Evolutionary conservation across 2,888 invertebrate species (phyloP).

Genomic region (Anthophora plumipes): DNA sequence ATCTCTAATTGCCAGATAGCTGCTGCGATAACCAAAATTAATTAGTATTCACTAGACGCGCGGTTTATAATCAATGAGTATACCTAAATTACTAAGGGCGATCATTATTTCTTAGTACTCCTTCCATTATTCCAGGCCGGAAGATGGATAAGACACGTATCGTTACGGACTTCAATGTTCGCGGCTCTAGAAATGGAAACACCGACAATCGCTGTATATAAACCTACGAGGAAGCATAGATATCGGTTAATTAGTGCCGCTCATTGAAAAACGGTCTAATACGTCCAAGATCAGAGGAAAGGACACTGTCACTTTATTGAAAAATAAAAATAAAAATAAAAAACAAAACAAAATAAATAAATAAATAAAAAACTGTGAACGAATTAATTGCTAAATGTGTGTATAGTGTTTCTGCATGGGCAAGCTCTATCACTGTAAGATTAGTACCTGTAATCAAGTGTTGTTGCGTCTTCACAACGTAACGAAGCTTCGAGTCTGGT

Average conservation of each 20-base stretch:
- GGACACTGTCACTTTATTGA: background rate
- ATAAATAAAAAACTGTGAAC: no score
- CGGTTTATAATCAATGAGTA: slow-evolving; percentile 22
- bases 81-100: slow-evolving; percentile 10
- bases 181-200: slow-evolving; percentile 2
- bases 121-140: slow-evolving; percentile 34
- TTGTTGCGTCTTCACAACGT: no score
- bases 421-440: no score
- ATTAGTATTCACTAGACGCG: slow-evolving; percentile 20
- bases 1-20: slow-evolving; percentile 1
- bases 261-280: slow-evolving; percentile 4
- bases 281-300: background rate
- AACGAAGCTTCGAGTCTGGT: no score
- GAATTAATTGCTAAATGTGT: no score
- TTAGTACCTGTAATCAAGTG: no score
- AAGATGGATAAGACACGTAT: slow-evolving; percentile 37
- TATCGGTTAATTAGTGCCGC: slow-evolving; percentile 59
- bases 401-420: no score
- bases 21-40: slow-evolving; percentile 8
- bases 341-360: no score
- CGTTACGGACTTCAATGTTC: slow-evolving; percentile 23
- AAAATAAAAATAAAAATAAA: background rate
- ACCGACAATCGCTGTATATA: background rate
- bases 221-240: slow-evolving; percentile 36
- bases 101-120: slow-evolving; percentile 34